Evolutionary conservation across 2,888 invertebrate species (phyloP).

Genomic region (Colletes collaris): DNA sequence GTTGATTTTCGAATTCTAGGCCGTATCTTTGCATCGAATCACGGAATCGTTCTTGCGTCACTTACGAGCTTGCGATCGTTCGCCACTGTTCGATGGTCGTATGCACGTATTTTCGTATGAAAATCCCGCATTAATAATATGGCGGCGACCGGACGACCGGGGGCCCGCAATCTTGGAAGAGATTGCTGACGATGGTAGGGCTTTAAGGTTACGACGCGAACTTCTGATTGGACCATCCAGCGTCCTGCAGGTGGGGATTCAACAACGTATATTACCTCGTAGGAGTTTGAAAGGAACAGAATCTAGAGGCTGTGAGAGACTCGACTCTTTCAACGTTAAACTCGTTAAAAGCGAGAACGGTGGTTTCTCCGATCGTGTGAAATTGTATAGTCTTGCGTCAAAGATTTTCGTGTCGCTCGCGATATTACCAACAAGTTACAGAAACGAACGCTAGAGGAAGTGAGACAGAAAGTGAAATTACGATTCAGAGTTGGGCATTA

Average conservation of each 20-base stretch:
- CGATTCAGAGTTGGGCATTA: too few species aligned
- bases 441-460: too few species aligned
- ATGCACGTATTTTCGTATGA: slow-evolving; percentile 44
- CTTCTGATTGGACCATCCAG: slow-evolving; percentile 53
- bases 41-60: background rate
- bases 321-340: too few species aligned
- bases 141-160: slow-evolving; percentile 68
- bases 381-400: too few species aligned
- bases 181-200: slow-evolving; percentile 66
- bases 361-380: too few species aligned
- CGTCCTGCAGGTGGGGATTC: slow-evolving; percentile 44
- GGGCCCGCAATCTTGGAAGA: slow-evolving; percentile 54
- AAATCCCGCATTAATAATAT: slow-evolving; percentile 69
- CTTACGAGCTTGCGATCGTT: too few species aligned
- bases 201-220: slow-evolving; percentile 60
- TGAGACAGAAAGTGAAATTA: too few species aligned
- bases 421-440: too few species aligned
- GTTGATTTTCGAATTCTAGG: background rate
- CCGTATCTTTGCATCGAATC: background rate
- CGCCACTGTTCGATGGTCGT: background rate
- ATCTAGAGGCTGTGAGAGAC: slow-evolving; percentile 4
- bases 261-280: slow-evolving; percentile 31
- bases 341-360: too few species aligned
- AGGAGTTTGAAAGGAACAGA: slow-evolving; percentile 42
- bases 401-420: too few species aligned